Conservation (phyloP, 1,140 invertebrate species). For the Sinella curviseta region DNA sequence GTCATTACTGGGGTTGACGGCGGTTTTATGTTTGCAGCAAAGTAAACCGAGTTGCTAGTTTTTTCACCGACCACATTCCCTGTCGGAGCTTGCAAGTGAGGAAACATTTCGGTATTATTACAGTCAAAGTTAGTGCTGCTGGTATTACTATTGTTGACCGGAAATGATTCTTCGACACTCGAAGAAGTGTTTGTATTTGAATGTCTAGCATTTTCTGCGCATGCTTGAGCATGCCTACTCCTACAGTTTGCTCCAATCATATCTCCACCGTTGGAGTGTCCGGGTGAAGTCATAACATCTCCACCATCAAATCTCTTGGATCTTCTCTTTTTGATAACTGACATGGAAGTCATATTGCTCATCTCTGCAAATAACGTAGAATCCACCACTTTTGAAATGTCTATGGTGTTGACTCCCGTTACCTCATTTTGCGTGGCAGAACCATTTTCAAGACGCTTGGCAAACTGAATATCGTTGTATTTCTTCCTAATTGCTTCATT, state of each 20-base stretch:
- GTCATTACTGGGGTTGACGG: background rate
- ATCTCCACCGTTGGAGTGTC: too few relatives aligned
- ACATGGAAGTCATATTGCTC: background rate
- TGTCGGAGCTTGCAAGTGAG: conserved; percentile 1
- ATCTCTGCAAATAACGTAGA: background rate
- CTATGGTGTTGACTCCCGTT: background rate
- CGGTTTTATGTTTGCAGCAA: background rate
- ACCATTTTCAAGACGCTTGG: background rate
- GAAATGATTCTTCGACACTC: background rate
- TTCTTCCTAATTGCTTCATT: conserved; percentile 7
- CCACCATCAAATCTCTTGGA: background rate
- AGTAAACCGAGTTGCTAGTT: background rate
- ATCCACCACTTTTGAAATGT: background rate
- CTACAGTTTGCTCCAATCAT: too few relatives aligned
- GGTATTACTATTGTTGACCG: background rate
- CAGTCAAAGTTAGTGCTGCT: background rate
- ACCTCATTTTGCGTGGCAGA: background rate
- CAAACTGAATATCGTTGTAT: conserved; percentile 2
- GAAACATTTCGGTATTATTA: conserved; percentile 13
- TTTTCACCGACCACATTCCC: background rate
- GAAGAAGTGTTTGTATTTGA: too few relatives aligned
- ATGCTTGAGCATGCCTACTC: background rate
- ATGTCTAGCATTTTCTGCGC: background rate
- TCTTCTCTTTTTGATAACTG: background rate
- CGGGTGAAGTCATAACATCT: too few relatives aligned